A percentile compares a stretch with the other conserved stretches of the same genome.
phyloP scores from a whole-genome alignment of 2,797 vertebrate species.

The Lophius americanus region DNA sequence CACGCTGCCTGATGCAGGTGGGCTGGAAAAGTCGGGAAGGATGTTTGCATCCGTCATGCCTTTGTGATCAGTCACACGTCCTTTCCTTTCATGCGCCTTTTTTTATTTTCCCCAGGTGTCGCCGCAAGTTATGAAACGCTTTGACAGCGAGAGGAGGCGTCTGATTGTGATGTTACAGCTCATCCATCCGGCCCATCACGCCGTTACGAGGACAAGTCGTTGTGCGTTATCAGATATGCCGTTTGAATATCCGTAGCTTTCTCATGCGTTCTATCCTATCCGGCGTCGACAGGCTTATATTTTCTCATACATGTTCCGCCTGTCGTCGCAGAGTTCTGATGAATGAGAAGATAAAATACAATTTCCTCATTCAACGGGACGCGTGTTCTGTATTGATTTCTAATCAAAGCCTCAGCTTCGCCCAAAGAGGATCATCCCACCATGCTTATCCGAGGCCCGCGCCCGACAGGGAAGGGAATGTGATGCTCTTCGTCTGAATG shows the following conservation, averaged over 20 bases:
- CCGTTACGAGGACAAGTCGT: slow-evolving; percentile 30
- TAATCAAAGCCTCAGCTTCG: slow-evolving; percentile 31
- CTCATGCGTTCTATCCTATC: slow-evolving; percentile 43
- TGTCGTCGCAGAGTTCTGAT: slow-evolving; percentile 52
- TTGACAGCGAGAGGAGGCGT: slow-evolving; percentile 42
- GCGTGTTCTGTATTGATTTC: slow-evolving; percentile 44
- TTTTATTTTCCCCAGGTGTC: slow-evolving; percentile 36
- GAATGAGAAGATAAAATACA: slow-evolving; percentile 46
- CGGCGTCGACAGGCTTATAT: slow-evolving; percentile 34
- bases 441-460: slow-evolving; percentile 18
- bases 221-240: slow-evolving; percentile 49
- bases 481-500: slow-evolving; percentile 34
- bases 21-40: slow-evolving; percentile 44
- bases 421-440: background rate
- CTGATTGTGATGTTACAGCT: slow-evolving; percentile 57
- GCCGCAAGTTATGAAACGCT: slow-evolving; percentile 36
- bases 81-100: slow-evolving; percentile 29
- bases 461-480: slow-evolving; percentile 34
- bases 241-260: slow-evolving; percentile 62
- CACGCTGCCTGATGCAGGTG: slow-evolving; percentile 65
- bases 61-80: slow-evolving; percentile 43
- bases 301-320: slow-evolving; percentile 47
- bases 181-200: slow-evolving; percentile 46
- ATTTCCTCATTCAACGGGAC: slow-evolving; percentile 27
- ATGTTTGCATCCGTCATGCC: slow-evolving; percentile 35